phyloP scores from a whole-genome alignment of 2,797 vertebrate genomes.

The Orientallactaga sibirica region DNA sequence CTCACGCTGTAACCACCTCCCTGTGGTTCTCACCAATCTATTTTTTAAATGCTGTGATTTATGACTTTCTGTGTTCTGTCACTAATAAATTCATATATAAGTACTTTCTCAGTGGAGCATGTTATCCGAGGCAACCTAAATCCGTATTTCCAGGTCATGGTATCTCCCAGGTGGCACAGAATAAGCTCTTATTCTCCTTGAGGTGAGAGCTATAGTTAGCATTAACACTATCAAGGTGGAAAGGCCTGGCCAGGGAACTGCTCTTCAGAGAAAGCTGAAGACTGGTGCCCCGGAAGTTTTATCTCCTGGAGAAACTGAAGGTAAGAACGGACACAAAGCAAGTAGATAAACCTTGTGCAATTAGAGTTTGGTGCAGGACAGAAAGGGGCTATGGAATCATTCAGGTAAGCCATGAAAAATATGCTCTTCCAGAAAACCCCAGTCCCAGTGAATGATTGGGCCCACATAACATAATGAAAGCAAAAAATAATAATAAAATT shows the following conservation, averaged over 20 bases:
- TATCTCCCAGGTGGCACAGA: background rate
- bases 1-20: background rate
- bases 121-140: no score
- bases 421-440: background rate
- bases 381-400: background rate
- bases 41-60: background rate
- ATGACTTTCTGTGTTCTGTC: background rate
- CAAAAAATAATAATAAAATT: background rate
- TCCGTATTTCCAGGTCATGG: background rate
- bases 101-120: background rate
- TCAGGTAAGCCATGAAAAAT: background rate
- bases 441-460: background rate
- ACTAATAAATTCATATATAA: background rate
- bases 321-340: background rate
- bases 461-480: background rate
- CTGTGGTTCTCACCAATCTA: background rate
- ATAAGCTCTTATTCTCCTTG: background rate
- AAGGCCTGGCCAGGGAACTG: background rate
- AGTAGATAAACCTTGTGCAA: background rate
- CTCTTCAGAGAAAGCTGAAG: background rate
- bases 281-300: background rate
- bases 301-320: background rate
- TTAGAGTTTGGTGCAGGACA: background rate
- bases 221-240: background rate
- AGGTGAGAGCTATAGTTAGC: background rate